Conservation (phyloP, 37 sponge, comb jelly and placozoan genomes). For the Trichoplax adhaerens region DNA sequence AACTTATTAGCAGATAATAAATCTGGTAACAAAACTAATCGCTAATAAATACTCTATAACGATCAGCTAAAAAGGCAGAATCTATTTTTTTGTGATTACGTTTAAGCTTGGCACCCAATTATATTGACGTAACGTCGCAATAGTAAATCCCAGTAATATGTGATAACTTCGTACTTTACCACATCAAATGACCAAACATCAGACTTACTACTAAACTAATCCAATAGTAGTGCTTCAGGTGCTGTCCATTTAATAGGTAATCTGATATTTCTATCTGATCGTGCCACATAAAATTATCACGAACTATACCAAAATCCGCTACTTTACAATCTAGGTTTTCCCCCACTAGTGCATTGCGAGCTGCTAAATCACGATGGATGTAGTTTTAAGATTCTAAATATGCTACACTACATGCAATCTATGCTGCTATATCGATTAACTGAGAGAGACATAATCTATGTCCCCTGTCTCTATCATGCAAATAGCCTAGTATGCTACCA, state of each 20-base stretch:
- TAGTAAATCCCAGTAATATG: no score
- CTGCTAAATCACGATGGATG: conserved; percentile 15
- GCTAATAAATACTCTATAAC: no score
- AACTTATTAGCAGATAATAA: no score
- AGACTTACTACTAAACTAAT: conserved; percentile 67
- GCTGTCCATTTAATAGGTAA: conserved; percentile 90
- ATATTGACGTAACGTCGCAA: no score
- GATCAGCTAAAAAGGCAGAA: no score
- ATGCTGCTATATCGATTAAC: conserved; percentile 25
- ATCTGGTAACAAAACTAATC: no score
- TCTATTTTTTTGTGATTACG: no score
- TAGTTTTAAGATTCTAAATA: conserved; percentile 9
- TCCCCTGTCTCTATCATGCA: conserved; percentile 6
- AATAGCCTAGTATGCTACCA: conserved; percentile 17
- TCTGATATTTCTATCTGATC: conserved; percentile 33
- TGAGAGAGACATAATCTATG: conserved; percentile 3
- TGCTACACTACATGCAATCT: conserved; percentile 14
- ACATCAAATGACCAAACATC: conserved; percentile 80
- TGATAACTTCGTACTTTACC: not conserved
- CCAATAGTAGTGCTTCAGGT: conserved; percentile 72
- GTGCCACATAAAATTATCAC: conserved; percentile 1
- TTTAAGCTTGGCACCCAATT: no score
- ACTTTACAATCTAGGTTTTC: conserved; percentile 11
- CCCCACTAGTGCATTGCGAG: conserved; percentile 8
- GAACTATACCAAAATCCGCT: conserved; percentile 8